Base-by-base conservation (phyloP, 2,113 vertebrate genomes). In the Nothobranchius furzeri region DNA sequence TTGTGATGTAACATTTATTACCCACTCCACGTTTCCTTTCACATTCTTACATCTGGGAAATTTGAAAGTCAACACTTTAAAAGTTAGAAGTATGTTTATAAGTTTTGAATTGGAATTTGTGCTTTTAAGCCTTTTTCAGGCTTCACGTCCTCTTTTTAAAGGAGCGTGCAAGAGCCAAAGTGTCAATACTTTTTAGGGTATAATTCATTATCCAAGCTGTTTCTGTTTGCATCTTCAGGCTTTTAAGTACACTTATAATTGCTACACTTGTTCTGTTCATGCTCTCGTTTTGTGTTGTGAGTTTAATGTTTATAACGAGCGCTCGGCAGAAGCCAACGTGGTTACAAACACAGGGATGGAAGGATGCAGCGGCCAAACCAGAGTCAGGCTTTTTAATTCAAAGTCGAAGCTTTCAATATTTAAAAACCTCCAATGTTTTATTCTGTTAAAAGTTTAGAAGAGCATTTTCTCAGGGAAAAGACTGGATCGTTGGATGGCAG, bases 351-450 rank as follows among this genome's bases (percentile, higher is more conserved):
- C n/a, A 70, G 48, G 62, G 24, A 47, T 56, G n/a, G 55, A 15
- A 65, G 14, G 40, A 68, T 36, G 42, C 1, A 4, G 46, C 9
- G 51, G 20, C 14, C 47, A 63, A 82, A 65, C 51, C 54, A 25
- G 40, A 35, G 0, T 59, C 42, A 4, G 59, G 75, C 30, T 9
- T 65, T 57, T 70, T 72, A 64, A 78, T 76, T 86, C 60, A 83
- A 78, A 84, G 61, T 74, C 50, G 47, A 69, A 79, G 56, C 20
- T 54, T 76, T 85, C 64, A 86, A 82, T 88, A 88, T 89, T 87
- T 70, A 89, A 85, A 78, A 66, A 37, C n/a, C 14, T 20, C 63
- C 48, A 68, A 86, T 88, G 84, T 88, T 89, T 89, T 87, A 89
- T 88, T 88, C 87, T 84, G 45, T 87, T 86, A 68, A 85, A 85